Conservation (phyloP, 2,113 vertebrate genomes). For the Spea multiplicata region DNA sequence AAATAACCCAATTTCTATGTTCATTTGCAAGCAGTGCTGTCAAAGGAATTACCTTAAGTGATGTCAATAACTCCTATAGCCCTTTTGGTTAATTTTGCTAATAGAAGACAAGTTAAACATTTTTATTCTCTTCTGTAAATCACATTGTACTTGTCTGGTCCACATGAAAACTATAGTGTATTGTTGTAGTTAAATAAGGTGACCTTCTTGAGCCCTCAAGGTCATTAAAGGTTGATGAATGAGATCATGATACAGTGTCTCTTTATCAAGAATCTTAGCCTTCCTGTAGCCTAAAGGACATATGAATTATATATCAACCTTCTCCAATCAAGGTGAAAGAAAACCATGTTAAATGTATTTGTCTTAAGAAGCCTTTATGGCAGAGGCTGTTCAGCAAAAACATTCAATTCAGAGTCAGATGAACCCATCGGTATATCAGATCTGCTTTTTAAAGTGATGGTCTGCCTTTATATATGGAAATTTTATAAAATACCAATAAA, state of each 20-base stretch:
- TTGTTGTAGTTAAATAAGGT: background rate
- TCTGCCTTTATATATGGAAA: background rate
- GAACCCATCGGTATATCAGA: background rate
- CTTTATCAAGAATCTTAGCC: constrained; percentile 46
- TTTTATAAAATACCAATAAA: background rate
- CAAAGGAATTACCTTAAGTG: too few relatives aligned
- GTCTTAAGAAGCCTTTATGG: constrained; percentile 33
- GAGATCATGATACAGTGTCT: constrained; percentile 38
- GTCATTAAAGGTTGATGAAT: constrained; percentile 48
- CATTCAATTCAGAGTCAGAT: constrained; percentile 4
- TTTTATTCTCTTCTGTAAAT: background rate
- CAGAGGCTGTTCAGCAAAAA: background rate
- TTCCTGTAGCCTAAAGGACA: constrained; percentile 47
- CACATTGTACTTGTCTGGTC: background rate
- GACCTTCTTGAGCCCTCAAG: constrained; percentile 1
- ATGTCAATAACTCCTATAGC: too few relatives aligned
- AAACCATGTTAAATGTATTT: constrained; percentile 39
- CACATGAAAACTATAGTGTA: background rate
- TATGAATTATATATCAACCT: constrained; percentile 49
- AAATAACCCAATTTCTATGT: too few relatives aligned
- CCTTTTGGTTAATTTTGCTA: too few relatives aligned
- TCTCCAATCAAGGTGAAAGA: constrained; percentile 44
- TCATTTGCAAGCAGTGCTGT: too few relatives aligned
- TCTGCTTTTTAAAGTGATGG: too few relatives aligned
- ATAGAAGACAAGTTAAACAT: too few relatives aligned